These are phyloP conservation scores for Florisuga fusca DNA, from an alignment of 2,797 vertebrate species.

Conservation along the genomic window DNA sequence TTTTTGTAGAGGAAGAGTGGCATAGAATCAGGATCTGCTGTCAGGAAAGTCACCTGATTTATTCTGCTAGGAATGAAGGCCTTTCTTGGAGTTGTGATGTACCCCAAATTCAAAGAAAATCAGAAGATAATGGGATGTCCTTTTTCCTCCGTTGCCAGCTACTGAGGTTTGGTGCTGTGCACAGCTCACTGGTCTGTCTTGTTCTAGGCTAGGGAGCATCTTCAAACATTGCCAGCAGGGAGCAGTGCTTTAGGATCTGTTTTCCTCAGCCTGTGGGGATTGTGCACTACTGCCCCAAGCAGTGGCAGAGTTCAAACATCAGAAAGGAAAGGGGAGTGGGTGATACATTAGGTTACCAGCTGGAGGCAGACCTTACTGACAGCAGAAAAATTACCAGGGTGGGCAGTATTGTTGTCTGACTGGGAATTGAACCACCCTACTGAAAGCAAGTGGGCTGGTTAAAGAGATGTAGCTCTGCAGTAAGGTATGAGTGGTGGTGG, in stretches of 20 bases:
- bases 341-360: not conserved
- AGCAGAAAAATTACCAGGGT: not conserved
- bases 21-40: not conserved
- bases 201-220: not conserved
- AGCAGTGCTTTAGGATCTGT: not conserved
- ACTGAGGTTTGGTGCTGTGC: not conserved
- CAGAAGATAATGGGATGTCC: accelerated
- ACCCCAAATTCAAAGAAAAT: not conserved
- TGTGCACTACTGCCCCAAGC: not conserved
- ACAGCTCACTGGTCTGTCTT: not conserved
- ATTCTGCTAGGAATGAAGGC: not conserved
- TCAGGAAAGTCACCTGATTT: not conserved
- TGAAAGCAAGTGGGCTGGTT: not conserved
- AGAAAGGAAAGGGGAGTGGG: not conserved
- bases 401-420: not conserved
- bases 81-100: not conserved
- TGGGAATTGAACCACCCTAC: not conserved
- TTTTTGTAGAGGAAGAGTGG: not conserved
- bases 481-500: not conserved
- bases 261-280: not conserved
- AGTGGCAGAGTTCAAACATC: not conserved
- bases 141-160: not conserved
- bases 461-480: not conserved
- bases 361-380: not conserved
- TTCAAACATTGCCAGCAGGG: not conserved